phyloP scores from a whole-genome alignment of 2,797 vertebrate genomes.

The Bryconaethiops microstoma region DNA sequence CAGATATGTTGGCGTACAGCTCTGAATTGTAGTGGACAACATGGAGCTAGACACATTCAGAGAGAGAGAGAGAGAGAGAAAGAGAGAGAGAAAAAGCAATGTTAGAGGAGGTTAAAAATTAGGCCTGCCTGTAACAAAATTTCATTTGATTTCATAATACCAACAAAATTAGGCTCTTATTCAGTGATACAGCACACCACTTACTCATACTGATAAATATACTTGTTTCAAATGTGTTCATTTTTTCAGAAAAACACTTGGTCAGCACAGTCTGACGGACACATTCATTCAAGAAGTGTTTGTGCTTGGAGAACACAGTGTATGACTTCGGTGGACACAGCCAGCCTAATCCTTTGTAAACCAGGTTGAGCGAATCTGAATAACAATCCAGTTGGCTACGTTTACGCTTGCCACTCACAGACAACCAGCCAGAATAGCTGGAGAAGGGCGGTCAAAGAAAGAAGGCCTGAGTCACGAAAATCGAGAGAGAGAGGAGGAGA shows the following conservation, averaged over 20 bases:
- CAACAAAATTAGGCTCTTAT: too few species aligned
- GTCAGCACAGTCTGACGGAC: not conserved
- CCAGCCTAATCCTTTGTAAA: conserved; percentile 9
- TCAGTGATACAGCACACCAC: too few species aligned
- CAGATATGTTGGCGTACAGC: conserved; percentile 76
- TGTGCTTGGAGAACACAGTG: not conserved
- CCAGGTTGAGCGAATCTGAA: not conserved
- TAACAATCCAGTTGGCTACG: not conserved
- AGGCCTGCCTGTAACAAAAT: too few species aligned
- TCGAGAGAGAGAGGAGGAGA: not conserved
- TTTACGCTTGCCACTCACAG: not conserved
- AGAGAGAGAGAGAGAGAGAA: not conserved
- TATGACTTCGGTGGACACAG: not conserved
- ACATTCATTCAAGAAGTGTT: conserved; percentile 23
- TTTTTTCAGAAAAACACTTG: not conserved
- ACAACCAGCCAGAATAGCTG: not conserved
- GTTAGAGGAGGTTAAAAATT: not conserved
- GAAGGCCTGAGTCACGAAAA: not conserved
- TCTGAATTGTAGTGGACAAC: conserved; percentile 90
- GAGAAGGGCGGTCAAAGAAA: not conserved
- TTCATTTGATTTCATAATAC: too few species aligned
- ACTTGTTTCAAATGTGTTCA: too few species aligned
- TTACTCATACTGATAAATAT: too few species aligned
- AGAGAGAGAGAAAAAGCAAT: conserved; percentile 8
- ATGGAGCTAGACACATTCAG: conserved; percentile 79